Percentiles rank a stretch among this genome's conserved stretches.
phyloP scores from a whole-genome alignment of 2,888 invertebrate species.

The Heliconius ismenius region DNA sequence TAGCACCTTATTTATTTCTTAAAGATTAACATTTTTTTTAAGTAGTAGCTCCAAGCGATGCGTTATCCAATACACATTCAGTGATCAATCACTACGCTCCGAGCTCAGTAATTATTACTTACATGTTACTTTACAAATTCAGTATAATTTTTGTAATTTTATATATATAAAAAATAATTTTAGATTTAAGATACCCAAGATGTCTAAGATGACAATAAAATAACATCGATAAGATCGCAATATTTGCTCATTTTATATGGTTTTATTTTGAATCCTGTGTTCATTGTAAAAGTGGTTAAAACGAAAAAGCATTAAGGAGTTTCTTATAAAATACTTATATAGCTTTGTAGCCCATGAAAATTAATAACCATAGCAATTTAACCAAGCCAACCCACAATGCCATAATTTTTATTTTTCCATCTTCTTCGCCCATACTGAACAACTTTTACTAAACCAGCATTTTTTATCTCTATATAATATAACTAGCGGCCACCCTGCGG shows the following conservation, averaged over 20 bases:
- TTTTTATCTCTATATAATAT: too few relatives aligned
- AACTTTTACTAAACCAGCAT: too few relatives aligned
- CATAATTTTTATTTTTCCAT: too few relatives aligned
- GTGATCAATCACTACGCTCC: background rate
- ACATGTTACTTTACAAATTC: constrained; percentile 21
- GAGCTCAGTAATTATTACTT: background rate
- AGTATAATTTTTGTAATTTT: constrained; percentile 34
- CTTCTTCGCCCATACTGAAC: too few relatives aligned
- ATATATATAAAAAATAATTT: constrained; percentile 24
- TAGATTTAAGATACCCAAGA: constrained; percentile 30
- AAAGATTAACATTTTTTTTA: constrained; percentile 1
- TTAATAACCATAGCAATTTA: too few relatives aligned
- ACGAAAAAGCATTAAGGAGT: background rate
- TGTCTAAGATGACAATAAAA: constrained; percentile 41
- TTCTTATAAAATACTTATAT: too few relatives aligned
- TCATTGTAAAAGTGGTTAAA: background rate
- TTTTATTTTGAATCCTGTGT: constrained; percentile 28
- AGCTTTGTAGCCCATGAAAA: too few relatives aligned
- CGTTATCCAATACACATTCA: background rate
- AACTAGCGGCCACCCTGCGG: too few relatives aligned
- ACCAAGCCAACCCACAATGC: too few relatives aligned
- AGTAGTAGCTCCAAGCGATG: background rate
- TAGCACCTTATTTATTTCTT: background rate
- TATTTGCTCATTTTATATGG: constrained; percentile 36
- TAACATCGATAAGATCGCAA: constrained; percentile 33